Evolutionary conservation across 2,797 vertebrate species (phyloP), one percentile per base, ranked within the genome.

Genomic region (Cryptoprocta ferox): DNA sequence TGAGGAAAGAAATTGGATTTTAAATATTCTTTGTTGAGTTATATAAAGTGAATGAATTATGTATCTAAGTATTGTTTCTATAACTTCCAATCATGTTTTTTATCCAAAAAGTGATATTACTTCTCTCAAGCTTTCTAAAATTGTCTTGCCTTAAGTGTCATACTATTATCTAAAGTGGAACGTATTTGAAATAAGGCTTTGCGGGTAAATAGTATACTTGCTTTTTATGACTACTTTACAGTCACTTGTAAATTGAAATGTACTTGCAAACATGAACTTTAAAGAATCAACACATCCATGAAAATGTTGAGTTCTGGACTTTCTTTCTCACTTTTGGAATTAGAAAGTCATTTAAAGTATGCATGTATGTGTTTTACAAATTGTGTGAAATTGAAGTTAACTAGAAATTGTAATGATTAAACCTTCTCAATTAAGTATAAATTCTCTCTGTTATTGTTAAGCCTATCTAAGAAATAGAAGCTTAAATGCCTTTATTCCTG

Each of bases 41-140:
- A 37, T 37, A 53, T 14, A 79, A 19, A 50, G 80, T 42, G 37
- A 95, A 68, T 94, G 79, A 97, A 0, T 8, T 30, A 35, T 48
- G 21, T 65, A 75, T 5, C 53, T 91, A 37, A 42, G 19, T 81
- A 70, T 48, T 81, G 61, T 91, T 78, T 95, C 16, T 94, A 32
- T 85, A 81, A 12, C 48, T 76, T 93, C 50, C 45, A 98, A 97
- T 65, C 66, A 66, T 92, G 98, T 98, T 98, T 95, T 98, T 92
- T 98, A 98, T 92, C 99, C 95, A 63, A 97, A 96, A 50, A 98
- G 98, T 50, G 95, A 98, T 96, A 98, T 96, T 97, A 88, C 71
- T 66, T 94, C 91, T 71, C 95, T 98, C 92, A 98, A 96, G 48
- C 97, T 97, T 98, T 98, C 91, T 98, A 98, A 97, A 98, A 96